phyloP scores from a whole-genome alignment of 2,888 invertebrate genomes.

The Standfussiana lucernea region DNA sequence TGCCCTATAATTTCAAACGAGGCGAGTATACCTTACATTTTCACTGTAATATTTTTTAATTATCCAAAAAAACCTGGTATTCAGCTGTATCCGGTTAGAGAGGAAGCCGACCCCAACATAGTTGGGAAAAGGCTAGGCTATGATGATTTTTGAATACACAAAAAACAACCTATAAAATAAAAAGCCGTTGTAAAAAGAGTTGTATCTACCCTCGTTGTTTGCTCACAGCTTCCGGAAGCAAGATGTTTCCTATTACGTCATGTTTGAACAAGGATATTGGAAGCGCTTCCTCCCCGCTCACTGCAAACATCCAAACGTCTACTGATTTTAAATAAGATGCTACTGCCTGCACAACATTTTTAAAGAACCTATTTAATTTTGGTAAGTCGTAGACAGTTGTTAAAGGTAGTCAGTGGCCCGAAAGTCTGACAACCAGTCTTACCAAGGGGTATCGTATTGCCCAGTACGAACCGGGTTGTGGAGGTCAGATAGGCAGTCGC shows the following conservation, averaged over 20 bases:
- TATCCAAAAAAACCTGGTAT: too few relatives aligned
- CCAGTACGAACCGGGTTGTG: too few relatives aligned
- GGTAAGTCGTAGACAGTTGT: too few relatives aligned
- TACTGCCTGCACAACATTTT: neutral
- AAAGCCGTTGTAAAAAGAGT: slow-evolving; percentile 42
- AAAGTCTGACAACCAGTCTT: too few relatives aligned
- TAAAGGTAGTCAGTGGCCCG: too few relatives aligned
- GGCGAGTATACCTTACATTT: neutral
- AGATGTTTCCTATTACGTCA: slow-evolving; percentile 82
- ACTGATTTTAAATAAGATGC: slow-evolving; percentile 73
- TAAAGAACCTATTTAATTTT: neutral
- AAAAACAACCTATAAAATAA: neutral
- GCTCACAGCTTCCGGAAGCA: slow-evolving; percentile 69
- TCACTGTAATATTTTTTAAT: neutral
- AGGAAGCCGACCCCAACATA: too few relatives aligned
- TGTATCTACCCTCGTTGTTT: slow-evolving; percentile 66
- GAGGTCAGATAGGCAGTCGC: too few relatives aligned
- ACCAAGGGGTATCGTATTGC: too few relatives aligned
- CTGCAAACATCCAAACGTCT: slow-evolving; percentile 72
- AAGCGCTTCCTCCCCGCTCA: slow-evolving; percentile 72
- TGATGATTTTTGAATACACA: too few relatives aligned
- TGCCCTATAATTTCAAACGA: neutral
- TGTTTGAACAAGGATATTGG: slow-evolving; percentile 85
- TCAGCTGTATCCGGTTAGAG: too few relatives aligned
- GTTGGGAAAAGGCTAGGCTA: too few relatives aligned